A percentile compares a stretch with the other conserved stretches of the same genome.
Evolutionary conservation across 2,888 invertebrate genomes (phyloP).

Genomic region (Macrophya alboannulata): DNA sequence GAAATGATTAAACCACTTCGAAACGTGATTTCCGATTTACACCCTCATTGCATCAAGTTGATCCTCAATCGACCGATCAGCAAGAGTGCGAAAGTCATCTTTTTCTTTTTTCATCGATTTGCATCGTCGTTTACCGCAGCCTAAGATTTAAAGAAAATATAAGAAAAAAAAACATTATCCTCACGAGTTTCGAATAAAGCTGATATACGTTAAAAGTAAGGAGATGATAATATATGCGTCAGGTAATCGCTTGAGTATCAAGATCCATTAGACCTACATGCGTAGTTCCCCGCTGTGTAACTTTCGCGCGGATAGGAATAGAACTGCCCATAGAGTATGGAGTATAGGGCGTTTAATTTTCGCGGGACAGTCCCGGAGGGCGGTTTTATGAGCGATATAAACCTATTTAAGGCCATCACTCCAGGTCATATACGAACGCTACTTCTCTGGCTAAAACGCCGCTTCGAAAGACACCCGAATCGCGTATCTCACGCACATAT

Average conservation of each 20-base stretch:
- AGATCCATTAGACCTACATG: constrained; percentile 4
- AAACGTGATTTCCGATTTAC: too few species aligned
- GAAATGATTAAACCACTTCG: too few species aligned
- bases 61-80: too few species aligned
- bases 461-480: constrained; percentile 44
- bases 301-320: constrained; percentile 8
- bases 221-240: not conserved
- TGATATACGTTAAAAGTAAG: not conserved
- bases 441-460: constrained; percentile 16
- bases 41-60: too few species aligned
- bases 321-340: not conserved
- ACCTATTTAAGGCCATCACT: constrained; percentile 41
- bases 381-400: constrained; percentile 51
- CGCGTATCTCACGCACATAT: constrained; percentile 24
- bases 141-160: too few species aligned
- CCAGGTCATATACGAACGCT: constrained; percentile 20
- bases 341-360: constrained; percentile 45
- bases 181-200: not conserved
- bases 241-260: not conserved
- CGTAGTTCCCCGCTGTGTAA: not conserved
- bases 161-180: too few species aligned
- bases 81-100: too few species aligned
- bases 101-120: too few species aligned
- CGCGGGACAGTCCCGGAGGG: constrained; percentile 27
- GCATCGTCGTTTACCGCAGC: too few species aligned